Evolutionary conservation across 2,888 invertebrate species (phyloP).

Genomic region (Drymonia ruficornis): DNA sequence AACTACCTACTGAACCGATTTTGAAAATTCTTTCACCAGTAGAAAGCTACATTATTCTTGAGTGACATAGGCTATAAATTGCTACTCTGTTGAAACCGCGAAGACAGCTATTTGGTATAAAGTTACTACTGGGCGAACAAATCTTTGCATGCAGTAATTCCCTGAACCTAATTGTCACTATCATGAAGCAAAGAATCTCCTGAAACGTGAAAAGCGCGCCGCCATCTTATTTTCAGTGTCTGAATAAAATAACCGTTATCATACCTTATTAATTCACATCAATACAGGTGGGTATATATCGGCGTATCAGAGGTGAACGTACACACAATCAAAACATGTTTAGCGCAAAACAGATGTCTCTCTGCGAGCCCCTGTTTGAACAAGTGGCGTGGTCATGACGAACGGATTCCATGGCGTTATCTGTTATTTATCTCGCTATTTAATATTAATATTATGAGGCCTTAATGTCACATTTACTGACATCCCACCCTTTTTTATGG

Average conservation of each 20-base stretch:
- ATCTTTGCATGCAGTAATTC: too few species aligned
- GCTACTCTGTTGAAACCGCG: too few species aligned
- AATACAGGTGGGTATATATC: slow-evolving; percentile 8
- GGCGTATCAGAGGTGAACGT: slow-evolving; percentile 36
- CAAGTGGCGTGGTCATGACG: slow-evolving; percentile 41
- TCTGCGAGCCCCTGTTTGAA: slow-evolving; percentile 32
- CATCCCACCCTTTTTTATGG: too few species aligned
- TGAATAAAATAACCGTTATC: background rate
- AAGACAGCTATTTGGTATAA: too few species aligned
- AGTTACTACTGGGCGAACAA: too few species aligned
- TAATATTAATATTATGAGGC: slow-evolving; percentile 9
- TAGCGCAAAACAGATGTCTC: slow-evolving; percentile 35
- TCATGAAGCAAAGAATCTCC: too few species aligned
- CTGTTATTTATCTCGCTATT: slow-evolving; percentile 39
- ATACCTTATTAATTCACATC: slow-evolving; percentile 1
- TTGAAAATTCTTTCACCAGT: too few species aligned
- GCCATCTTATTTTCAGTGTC: background rate
- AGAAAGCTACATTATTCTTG: too few species aligned
- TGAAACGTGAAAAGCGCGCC: too few species aligned
- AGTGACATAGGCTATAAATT: too few species aligned
- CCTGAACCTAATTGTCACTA: too few species aligned
- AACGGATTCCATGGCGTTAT: slow-evolving; percentile 27
- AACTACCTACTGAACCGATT: too few species aligned
- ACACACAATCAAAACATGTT: slow-evolving; percentile 51
- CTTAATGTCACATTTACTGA: background rate